Base-by-base conservation (phyloP, 2,797 vertebrate genomes). In the Philypnodon macrostomus region DNA sequence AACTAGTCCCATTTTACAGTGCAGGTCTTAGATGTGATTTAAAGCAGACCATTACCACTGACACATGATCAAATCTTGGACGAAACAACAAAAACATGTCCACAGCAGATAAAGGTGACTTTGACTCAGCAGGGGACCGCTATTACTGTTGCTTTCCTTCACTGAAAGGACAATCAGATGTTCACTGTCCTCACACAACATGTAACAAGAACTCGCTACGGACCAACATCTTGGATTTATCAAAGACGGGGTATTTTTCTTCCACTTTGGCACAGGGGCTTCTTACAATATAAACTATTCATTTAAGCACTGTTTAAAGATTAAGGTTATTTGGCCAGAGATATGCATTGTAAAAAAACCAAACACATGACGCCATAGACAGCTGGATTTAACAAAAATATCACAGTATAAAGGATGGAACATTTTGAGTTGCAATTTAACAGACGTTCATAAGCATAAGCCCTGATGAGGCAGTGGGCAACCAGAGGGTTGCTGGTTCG, bases 101-200 rank as follows among this genome's bases (percentile, higher is more conserved):
- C 11, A 15, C 15, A 4, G 17, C 9, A 32, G 17, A 33, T 32
- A 21, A 30, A 11, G 30, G 19, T 8, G 13, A 21, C 41, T n/a
- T n/a, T 24, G 26, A 52, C 17, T 32, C 63, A 34, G 35, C 37
- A 37, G 61, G 29, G 2, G 37, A 24, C 13, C 38, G 24, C 9
- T 14, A 30, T 16, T 12, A 7, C 4, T 52, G 17, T 26, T 48
- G 30, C 48, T 54, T 59, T 11, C 35, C 8, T 46, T 53, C 32
- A 8, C 0, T 35, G n/a, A 53, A 15, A 11, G 0, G 24, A 15
- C 49, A n/a, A 14, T 42, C 18, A 14, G 26, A 53, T 23, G 37
- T 31, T 36, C 50, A 39, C 26, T 17, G 41, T 31, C 8, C 16
- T 29, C 11, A 11, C 35, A 50, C 48, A 51, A 52, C 51, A 18